phyloP scores from a whole-genome alignment of 92 coral and sea anemone species.

The Chrysogorgia sp. region DNA sequence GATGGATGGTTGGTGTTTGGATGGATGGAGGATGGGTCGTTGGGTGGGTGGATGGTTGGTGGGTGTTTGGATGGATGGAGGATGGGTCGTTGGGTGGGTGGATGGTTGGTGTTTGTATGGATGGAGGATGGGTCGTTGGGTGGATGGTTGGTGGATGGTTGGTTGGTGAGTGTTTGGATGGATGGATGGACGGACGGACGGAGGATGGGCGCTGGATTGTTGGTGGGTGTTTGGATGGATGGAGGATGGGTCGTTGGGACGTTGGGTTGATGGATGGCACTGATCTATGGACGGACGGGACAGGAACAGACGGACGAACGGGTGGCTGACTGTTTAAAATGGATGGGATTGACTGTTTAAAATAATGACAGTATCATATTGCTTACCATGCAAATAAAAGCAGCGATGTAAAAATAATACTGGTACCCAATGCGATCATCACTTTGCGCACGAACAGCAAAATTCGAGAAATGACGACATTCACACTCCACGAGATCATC shows the following conservation, averaged over 20 bases:
- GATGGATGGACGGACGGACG: no score
- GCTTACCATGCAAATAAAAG: slow-evolving; percentile 92
- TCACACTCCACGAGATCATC: slow-evolving; percentile 89
- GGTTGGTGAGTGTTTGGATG: no score
- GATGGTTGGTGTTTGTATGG: no score
- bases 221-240: not conserved
- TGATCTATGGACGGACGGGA: no score
- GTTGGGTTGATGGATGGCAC: no score
- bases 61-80: not conserved
- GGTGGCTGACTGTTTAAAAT: no score
- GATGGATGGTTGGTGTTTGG: not conserved
- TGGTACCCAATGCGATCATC: slow-evolving; percentile 88
- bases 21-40: not conserved
- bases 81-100: not conserved
- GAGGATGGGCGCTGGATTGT: no score
- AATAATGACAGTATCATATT: not conserved
- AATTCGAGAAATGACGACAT: slow-evolving; percentile 85
- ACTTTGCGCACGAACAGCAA: slow-evolving; percentile 88
- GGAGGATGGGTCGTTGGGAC: not conserved
- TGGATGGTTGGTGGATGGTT: no score
- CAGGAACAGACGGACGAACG: no score
- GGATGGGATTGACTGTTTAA: not conserved
- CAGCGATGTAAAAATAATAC: slow-evolving; percentile 74
- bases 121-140: no score
- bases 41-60: not conserved